Evolutionary conservation across 1,140 invertebrate genomes (phyloP), one percentile per base, ranked within the genome.

Genomic region (Polypedilum vanderplanki): DNA sequence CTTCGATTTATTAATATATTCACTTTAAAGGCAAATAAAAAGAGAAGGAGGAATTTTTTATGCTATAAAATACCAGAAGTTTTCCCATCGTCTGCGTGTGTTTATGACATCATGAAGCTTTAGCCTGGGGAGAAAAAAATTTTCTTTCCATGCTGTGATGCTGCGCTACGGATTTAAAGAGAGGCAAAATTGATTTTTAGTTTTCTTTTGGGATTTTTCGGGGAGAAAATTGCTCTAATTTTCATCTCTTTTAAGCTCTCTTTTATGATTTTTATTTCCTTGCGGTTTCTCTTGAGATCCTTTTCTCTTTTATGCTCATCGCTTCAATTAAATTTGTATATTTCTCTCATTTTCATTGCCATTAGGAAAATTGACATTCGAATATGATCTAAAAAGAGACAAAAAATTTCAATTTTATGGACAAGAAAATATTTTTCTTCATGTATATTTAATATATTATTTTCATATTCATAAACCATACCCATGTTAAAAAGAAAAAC

Each of bases 91-190:
- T 57, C 46, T 57, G 46, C 46, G 46, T 57, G 46, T 57, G 46
- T 70, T 70, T 70, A 70, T 70, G 65, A 70, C 65, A 70, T 70
- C 65, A 70, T 57, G 46, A 57, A 57, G 46, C 7, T 57, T n/a
- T 57, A 57, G 46, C 46, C 46, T 57, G 46, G 46, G 46, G 46
- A 57, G 46, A 57, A 15, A 57, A 57, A 57, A 57, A 57, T 57
- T 4, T 57, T 57, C 46, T 57, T 33, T 33, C 24, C 24, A 33
- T 57, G 46, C 46, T 57, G 46, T 57, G 46, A 57, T 12, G 46
- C n/a, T 57, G 46, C 46, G n/a, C 12, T n/a, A 18, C 9, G 65
- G 65, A 70, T 70, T 70, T 70, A 70, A 70, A 70, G 65, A 70
- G 65, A 57, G 46, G 46, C 46, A 57, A 57, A 70, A 70, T 70